Evolutionary conservation across 2,888 invertebrate genomes (phyloP).

Genomic region (Drosophila monieri): DNA sequence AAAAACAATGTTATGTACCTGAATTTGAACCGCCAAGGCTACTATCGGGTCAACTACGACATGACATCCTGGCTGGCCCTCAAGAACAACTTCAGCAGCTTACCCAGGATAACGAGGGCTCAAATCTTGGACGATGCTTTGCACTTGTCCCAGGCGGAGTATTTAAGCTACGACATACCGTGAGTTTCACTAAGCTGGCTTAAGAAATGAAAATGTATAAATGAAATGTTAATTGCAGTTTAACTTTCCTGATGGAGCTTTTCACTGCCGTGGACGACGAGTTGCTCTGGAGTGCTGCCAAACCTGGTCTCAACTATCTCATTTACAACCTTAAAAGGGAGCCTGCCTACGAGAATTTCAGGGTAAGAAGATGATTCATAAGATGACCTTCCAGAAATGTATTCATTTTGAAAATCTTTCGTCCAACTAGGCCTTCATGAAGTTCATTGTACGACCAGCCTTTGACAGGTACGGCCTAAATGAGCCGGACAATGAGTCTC

Average conservation of each 20-base stretch:
- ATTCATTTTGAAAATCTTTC: not conserved
- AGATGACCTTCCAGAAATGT: not conserved
- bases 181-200: conserved; percentile 23
- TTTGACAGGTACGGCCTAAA: conserved; percentile 84
- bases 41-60: conserved; percentile 89
- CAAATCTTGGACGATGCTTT: conserved; percentile 89
- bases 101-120: conserved; percentile 87
- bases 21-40: conserved; percentile 85
- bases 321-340: conserved; percentile 86
- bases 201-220: not conserved
- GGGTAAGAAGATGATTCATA: conserved; percentile 82
- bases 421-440: conserved; percentile 81
- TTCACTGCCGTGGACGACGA: conserved; percentile 85
- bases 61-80: conserved; percentile 86
- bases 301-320: conserved; percentile 86
- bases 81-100: conserved; percentile 85
- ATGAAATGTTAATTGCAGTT: conserved; percentile 31
- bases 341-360: conserved; percentile 86
- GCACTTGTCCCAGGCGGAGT: conserved; percentile 86
- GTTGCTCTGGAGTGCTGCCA: conserved; percentile 87
- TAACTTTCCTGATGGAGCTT: conserved; percentile 85
- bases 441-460: conserved; percentile 83
- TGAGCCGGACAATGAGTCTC: conserved; percentile 85
- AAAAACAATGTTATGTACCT: conserved; percentile 82
- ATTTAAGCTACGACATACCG: conserved; percentile 86